phyloP scores from a whole-genome alignment of 2,797 vertebrate species.

The Halcyon smyrnensis region DNA sequence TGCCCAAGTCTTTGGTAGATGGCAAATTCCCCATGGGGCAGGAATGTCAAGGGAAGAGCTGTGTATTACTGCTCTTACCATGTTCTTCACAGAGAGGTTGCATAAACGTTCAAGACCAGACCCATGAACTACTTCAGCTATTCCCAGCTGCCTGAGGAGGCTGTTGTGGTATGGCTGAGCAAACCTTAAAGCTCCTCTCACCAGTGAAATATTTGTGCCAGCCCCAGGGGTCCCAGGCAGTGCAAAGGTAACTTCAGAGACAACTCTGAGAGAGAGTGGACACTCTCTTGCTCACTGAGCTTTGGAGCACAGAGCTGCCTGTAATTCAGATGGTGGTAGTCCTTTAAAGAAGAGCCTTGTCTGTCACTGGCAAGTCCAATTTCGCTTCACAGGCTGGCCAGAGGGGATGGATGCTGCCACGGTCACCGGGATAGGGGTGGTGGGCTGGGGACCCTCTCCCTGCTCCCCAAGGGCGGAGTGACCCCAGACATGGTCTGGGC shows the following conservation, averaged over 20 bases:
- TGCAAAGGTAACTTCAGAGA: background rate
- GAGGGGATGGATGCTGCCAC: background rate
- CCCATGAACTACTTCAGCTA: background rate
- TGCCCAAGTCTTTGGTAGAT: background rate
- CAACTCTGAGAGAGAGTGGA: background rate
- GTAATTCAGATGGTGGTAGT: background rate
- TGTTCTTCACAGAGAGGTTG: background rate
- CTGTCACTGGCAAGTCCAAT: fast-evolving
- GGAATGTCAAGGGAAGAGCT: background rate
- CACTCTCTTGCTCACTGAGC: background rate
- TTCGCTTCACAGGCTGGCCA: background rate
- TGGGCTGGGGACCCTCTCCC: background rate
- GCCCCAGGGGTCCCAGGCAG: background rate
- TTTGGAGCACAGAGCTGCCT: background rate
- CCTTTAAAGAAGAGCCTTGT: background rate
- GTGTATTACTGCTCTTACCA: background rate
- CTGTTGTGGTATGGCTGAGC: background rate
- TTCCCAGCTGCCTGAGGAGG: background rate
- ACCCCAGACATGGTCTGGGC: fast-evolving
- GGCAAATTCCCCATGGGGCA: background rate
- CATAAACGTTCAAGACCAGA: background rate
- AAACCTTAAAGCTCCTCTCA: background rate
- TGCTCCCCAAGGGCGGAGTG: background rate
- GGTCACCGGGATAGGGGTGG: background rate
- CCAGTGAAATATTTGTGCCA: background rate